Base-by-base conservation (phyloP, 2,797 vertebrate species). In the Eidolon dupreanum region DNA sequence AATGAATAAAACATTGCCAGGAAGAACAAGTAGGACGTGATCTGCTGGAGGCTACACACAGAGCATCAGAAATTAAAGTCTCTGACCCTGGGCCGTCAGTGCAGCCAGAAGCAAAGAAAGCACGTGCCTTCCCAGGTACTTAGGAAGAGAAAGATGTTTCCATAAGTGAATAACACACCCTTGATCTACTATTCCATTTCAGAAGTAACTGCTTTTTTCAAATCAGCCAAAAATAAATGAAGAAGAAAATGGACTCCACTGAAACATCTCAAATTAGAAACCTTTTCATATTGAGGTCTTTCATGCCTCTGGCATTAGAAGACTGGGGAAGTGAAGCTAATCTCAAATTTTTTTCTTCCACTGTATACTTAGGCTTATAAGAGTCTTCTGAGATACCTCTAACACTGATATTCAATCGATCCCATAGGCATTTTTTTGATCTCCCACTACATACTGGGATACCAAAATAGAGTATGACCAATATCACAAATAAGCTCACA, bases 1-100 rank as follows among this genome's bases (percentile, higher is more conserved):
- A 70, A 91, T 97, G 74, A 96, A 90, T 89, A 91, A 96, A 95
- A 93, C 77, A 93, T 90, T 20, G 31, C 73, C 31, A 79, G 46
- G 55, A 89, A 88, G 41, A 74, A 16, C 46, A 82, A 74, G 55
- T 26, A 82, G 68, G 66, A 94, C 0, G 4, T 43, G 41, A 9
- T 43, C 38, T 1, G 1, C 81, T 36, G 15, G 61, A 92, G 20
- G 59, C 77, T 38, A 78, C 16, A 57, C 57, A 24, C 12, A 53
- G 53, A 93, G 68, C 61, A n/a, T 83, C 5, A 22, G 43, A 71
- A 90, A 94, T 33, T 31, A 73, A 77, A 55, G 82, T 3, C 55
- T 57, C 61, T 63, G 65, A 88, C 55, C 43, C 81, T 5, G 11
- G 63, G 31, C 6, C 16, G 6, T 43, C n/a, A 26, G 88, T 41